phyloP scores from a whole-genome alignment of 2,797 vertebrate genomes.

The Chloroceryle amazona region DNA sequence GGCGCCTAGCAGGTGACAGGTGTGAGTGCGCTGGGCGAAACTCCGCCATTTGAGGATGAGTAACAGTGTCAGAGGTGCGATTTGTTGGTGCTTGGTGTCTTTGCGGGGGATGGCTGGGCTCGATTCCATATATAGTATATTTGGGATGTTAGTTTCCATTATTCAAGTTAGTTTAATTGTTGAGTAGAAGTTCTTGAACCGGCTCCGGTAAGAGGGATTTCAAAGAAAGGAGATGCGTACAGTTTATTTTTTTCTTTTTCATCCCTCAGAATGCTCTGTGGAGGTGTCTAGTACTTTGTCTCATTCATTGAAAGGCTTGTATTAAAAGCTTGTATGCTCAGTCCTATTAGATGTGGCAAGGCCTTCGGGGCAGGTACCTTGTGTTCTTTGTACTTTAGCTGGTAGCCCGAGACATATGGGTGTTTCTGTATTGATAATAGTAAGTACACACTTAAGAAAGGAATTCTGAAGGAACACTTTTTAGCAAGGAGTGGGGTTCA shows the following conservation, averaged over 20 bases:
- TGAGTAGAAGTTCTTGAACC: slow-evolving; percentile 62
- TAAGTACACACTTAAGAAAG: neutral
- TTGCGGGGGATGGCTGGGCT: slow-evolving; percentile 50
- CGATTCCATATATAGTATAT: slow-evolving; percentile 75
- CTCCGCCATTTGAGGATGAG: slow-evolving; percentile 40
- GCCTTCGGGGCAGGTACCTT: neutral
- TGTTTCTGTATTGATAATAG: neutral
- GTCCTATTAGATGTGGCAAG: neutral
- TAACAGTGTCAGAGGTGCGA: neutral
- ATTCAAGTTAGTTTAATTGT: slow-evolving; percentile 71
- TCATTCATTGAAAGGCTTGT: slow-evolving; percentile 61
- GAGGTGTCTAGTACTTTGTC: neutral
- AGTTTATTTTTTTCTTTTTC: neutral
- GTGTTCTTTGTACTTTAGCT: neutral
- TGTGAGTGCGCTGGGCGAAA: slow-evolving; percentile 50
- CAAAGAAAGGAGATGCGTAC: neutral
- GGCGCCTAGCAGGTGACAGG: slow-evolving; percentile 78
- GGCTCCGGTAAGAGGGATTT: slow-evolving; percentile 71
- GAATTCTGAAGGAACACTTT: neutral
- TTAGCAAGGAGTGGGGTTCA: neutral
- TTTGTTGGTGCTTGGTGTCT: neutral
- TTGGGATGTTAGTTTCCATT: slow-evolving; percentile 60
- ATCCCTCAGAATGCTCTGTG: neutral
- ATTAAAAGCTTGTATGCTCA: neutral
- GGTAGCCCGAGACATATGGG: neutral